Conservation (phyloP, 2,113 vertebrate genomes). For the Galeopterus variegatus region DNA sequence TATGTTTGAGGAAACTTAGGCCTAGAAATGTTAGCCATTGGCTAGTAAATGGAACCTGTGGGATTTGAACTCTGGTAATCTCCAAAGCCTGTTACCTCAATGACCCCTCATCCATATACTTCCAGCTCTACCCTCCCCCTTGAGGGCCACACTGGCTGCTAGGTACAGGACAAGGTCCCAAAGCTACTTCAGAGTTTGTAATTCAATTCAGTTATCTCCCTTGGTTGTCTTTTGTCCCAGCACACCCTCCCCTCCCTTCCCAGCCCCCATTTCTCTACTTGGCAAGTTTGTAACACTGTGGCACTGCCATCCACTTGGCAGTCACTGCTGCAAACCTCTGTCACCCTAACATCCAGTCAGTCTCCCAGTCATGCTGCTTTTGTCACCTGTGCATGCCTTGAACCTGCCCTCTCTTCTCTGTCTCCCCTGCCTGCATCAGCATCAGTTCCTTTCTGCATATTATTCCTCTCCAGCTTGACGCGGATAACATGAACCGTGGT, state of each 20-base stretch:
- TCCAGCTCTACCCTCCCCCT: not conserved
- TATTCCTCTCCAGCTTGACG: not conserved
- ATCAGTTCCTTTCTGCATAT: not conserved
- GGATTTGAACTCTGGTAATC: not conserved
- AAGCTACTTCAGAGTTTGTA: not conserved
- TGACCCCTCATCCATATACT: not conserved
- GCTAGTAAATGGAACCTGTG: not conserved
- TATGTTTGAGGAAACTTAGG: not conserved
- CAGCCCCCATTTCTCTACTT: not conserved
- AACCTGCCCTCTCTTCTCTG: not conserved
- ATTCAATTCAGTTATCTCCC: not conserved
- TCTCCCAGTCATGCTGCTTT: not conserved
- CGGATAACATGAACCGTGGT: no score
- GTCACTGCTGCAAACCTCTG: not conserved
- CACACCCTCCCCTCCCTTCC: not conserved
- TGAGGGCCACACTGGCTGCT: not conserved
- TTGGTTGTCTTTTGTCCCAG: not conserved
- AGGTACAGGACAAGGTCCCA: not conserved
- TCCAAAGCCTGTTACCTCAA: not conserved
- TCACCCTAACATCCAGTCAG: no score
- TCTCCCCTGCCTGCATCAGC: not conserved
- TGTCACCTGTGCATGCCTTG: no score
- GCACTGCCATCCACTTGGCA: accelerated
- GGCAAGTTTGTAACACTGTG: no score
- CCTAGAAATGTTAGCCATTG: not conserved